These are phyloP conservation scores for Invenusta paracnida DNA, from an alignment of 2,888 invertebrate species.

Conservation along the genomic window DNA sequence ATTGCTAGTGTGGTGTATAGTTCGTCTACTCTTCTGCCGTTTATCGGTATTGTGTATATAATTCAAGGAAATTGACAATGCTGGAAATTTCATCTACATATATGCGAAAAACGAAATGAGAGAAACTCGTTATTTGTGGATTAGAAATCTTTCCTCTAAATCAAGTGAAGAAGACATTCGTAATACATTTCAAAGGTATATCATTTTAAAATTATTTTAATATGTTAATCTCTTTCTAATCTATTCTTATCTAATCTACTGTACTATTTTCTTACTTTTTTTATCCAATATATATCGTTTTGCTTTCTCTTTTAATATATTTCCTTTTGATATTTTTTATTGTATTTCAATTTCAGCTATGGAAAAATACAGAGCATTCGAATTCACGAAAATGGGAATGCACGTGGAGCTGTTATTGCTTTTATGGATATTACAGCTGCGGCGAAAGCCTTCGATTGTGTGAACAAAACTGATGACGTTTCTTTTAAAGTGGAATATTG, in stretches of 20 bases:
- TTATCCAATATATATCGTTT: not conserved
- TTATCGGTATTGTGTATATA: not conserved
- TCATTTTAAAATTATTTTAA: too few relatives aligned
- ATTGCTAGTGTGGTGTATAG: not conserved
- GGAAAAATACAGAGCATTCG: conserved; percentile 31
- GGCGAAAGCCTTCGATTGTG: conserved; percentile 30
- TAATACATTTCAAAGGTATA: not conserved
- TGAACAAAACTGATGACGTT: not conserved
- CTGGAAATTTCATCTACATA: not conserved
- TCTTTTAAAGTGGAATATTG: conserved; percentile 32
- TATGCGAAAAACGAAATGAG: not conserved
- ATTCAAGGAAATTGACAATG: not conserved
- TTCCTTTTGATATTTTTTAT: not conserved
- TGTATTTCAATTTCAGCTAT: not conserved
- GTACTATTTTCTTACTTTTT: too few relatives aligned
- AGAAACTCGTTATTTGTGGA: not conserved
- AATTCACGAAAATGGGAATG: conserved; percentile 35
- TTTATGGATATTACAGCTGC: conserved; percentile 95
- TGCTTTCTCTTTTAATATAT: not conserved
- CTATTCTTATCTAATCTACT: too few relatives aligned
- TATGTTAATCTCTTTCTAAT: too few relatives aligned
- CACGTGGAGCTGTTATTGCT: conserved; percentile 51
- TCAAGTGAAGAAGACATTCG: not conserved
- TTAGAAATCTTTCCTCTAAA: not conserved
- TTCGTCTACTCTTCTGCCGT: not conserved